These are phyloP conservation scores for mouse (Mus musculus) DNA, from an alignment of 2,113 vertebrate species.

Conservation along the genomic window GRCm39 chr2:71639001-71639500, in stretches of 20 bases:
- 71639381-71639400: neutral
- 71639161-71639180: neutral
- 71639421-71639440: neutral
- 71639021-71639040: neutral
- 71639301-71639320: neutral
- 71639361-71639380: neutral
- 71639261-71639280: neutral
- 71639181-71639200: neutral
- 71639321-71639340: neutral
- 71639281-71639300: neutral
- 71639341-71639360: neutral
- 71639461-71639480: fast-evolving
- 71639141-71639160: neutral
- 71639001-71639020: neutral
- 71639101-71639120: neutral
- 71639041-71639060: neutral
- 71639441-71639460: neutral
- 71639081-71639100: neutral
- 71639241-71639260: neutral
- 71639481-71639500: neutral
- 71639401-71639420: neutral
- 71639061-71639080: neutral
- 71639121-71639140: neutral
- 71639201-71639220: slow-evolving; percentile 1
- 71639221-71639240: neutral